Conservation (phyloP, 92 coral and sea anemone species). For the Chrysogorgia sp. region DNA sequence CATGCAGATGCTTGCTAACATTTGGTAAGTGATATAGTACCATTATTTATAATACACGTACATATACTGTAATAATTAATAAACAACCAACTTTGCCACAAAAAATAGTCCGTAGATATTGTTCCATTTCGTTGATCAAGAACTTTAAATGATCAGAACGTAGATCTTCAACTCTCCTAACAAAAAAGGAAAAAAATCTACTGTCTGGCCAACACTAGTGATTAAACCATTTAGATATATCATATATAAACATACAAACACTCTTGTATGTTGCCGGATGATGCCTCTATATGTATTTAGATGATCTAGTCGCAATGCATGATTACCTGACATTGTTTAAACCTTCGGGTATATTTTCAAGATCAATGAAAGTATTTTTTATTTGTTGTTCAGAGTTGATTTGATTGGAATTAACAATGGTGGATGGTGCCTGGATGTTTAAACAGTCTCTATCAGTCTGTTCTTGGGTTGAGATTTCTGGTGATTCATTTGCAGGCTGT, state of each 20-base stretch:
- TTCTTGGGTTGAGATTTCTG: background rate
- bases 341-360: conserved; percentile 23
- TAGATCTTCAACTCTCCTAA: conserved; percentile 78
- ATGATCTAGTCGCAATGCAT: no score
- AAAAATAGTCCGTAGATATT: conserved; percentile 73
- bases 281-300: no score
- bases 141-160: conserved; percentile 70
- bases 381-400: background rate
- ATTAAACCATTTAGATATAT: background rate
- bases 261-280: no score
- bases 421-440: no score
- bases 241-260: background rate
- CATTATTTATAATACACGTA: no score
- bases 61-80: no score
- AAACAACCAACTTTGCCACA: conserved; percentile 80
- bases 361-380: conserved; percentile 12
- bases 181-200: background rate
- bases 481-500: conserved; percentile 4
- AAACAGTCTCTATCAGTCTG: background rate
- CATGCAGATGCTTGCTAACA: no score
- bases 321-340: conserved; percentile 18
- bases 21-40: no score
- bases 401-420: background rate
- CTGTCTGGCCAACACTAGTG: background rate
- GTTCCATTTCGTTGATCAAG: conserved; percentile 67